These are phyloP conservation scores for Prosapia bicincta DNA, from an alignment of 2,888 invertebrate genomes.

Conservation along the genomic window DNA sequence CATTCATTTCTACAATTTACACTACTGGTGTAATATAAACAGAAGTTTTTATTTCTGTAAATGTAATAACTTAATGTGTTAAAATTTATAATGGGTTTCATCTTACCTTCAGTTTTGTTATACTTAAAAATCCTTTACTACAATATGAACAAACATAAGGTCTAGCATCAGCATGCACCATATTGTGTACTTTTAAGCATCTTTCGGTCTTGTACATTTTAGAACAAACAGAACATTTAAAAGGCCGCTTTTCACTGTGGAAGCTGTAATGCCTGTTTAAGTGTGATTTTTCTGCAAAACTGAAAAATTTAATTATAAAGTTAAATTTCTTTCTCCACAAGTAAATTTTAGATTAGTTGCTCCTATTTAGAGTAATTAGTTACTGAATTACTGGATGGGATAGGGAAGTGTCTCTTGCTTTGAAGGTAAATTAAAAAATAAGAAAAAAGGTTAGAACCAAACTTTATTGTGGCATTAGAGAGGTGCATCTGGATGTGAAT, in stretches of 20 bases:
- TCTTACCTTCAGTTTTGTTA: background rate
- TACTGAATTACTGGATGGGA: background rate
- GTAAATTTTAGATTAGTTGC: too few relatives aligned
- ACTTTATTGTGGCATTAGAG: background rate
- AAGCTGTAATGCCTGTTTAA: background rate
- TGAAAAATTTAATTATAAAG: background rate
- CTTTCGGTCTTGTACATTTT: background rate
- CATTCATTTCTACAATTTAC: too few relatives aligned
- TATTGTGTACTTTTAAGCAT: background rate
- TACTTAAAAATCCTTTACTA: background rate
- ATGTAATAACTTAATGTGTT: too few relatives aligned
- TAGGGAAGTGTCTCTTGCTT: background rate
- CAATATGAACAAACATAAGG: background rate
- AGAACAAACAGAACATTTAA: background rate
- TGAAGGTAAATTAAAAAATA: too few relatives aligned
- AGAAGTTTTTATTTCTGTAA: too few relatives aligned
- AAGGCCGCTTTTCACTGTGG: background rate
- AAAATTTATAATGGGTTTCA: too few relatives aligned
- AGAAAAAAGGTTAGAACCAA: background rate
- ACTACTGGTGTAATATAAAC: too few relatives aligned
- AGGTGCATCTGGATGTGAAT: background rate
- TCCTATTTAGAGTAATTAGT: too few relatives aligned
- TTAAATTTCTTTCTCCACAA: too few relatives aligned
- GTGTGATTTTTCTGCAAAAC: background rate
- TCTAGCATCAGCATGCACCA: background rate